Evolutionary conservation across 2,113 vertebrate genomes (phyloP).

Genomic region (Laticauda colubrina): DNA sequence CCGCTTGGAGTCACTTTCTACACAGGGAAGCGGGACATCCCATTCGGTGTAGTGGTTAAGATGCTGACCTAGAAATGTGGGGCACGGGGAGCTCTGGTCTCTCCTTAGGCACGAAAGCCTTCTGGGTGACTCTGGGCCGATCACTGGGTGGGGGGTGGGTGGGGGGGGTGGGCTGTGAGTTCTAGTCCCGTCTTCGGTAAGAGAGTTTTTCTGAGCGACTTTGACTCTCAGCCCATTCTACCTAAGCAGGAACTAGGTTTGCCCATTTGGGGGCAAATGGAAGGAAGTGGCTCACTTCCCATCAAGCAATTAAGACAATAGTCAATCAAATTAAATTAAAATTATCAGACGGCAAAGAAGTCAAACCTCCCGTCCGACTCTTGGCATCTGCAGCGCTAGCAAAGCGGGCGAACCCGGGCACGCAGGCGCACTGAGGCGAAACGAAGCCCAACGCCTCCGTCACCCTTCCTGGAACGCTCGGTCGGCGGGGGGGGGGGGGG

Average conservation of each 20-base stretch:
- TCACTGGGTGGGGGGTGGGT: not conserved
- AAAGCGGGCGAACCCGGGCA: conserved; percentile 68
- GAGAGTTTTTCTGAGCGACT: too few species aligned
- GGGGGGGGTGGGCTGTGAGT: too few species aligned
- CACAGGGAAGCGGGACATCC: not conserved
- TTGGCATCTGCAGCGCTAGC: conserved; percentile 61
- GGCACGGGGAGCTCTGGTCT: too few species aligned
- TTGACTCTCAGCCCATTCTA: too few species aligned
- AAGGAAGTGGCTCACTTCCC: not conserved
- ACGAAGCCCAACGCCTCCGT: conserved; percentile 86
- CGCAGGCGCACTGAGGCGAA: conserved; percentile 89
- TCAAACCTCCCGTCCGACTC: too few species aligned
- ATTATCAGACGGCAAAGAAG: not conserved
- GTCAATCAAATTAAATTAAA: not conserved
- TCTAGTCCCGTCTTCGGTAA: too few species aligned
- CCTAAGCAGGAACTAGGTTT: too few species aligned
- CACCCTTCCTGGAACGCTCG: conserved; percentile 41
- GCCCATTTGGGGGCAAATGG: not conserved
- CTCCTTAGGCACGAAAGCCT: not conserved
- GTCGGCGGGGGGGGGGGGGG: conserved; percentile 24
- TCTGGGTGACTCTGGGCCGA: not conserved
- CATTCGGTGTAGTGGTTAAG: too few species aligned
- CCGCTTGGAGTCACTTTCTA: not conserved
- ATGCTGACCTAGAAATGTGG: too few species aligned
- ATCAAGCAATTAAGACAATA: not conserved